Evolutionary conservation across 2,113 vertebrate genomes (phyloP).

Genomic region (Elachura formosa): DNA sequence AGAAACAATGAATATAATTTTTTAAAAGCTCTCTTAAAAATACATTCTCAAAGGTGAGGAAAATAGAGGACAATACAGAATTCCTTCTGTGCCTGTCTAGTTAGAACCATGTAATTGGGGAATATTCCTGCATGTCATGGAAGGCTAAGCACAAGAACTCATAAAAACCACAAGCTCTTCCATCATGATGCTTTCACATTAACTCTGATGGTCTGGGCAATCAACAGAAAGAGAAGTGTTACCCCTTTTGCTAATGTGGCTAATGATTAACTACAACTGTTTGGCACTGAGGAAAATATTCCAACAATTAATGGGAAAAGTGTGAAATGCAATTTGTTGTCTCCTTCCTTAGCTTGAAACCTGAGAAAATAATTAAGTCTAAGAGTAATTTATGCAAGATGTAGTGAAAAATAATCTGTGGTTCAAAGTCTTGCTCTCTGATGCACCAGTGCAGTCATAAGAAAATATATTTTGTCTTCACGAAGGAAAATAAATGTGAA

Average conservation of each 20-base stretch:
- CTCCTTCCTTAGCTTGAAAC: not conserved
- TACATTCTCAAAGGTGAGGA: not conserved
- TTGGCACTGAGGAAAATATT: not conserved
- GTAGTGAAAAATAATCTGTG: not conserved
- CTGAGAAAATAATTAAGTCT: not conserved
- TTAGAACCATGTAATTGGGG: not conserved
- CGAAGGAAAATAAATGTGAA: not conserved
- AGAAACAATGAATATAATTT: not conserved
- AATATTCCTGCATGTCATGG: not conserved
- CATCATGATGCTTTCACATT: not conserved
- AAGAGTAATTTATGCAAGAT: not conserved
- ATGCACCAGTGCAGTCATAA: not conserved
- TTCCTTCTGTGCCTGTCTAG: not conserved
- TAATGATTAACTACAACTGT: conserved; percentile 12
- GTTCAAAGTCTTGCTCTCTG: not conserved
- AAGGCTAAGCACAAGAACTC: not conserved
- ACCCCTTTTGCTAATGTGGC: not conserved
- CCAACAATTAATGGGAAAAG: conserved; percentile 17
- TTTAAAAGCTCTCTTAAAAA: not conserved
- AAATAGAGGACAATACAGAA: not conserved
- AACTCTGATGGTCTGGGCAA: not conserved
- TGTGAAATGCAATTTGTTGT: not conserved
- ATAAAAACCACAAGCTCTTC: not conserved
- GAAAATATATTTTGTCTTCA: not conserved
- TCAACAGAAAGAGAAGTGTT: not conserved